Conservation (phyloP, 2,113 vertebrate species). For the western clawed frog (Xenopus tropicalis) region UCB_Xtro_10.0 CM004449.2:75719001-75719500, state of each 20-base stretch:
- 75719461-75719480: neutral
- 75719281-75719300: neutral
- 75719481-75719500: neutral
- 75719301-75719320: neutral
- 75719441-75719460: neutral
- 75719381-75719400: neutral
- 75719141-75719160: constrained; percentile 4
- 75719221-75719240: constrained; percentile 16
- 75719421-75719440: neutral
- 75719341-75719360: neutral
- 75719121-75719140: constrained; percentile 1
- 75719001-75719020: neutral
- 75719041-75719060: neutral
- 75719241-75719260: neutral
- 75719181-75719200: neutral
- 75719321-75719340: neutral
- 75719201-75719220: neutral
- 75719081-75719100: neutral
- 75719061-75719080: neutral
- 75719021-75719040: neutral
- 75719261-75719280: neutral
- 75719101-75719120: constrained; percentile 5
- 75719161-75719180: neutral
- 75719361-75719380: neutral
- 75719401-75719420: neutral